Conservation (phyloP, 2,888 invertebrate genomes). For the Andrena haemorrhoa region DNA sequence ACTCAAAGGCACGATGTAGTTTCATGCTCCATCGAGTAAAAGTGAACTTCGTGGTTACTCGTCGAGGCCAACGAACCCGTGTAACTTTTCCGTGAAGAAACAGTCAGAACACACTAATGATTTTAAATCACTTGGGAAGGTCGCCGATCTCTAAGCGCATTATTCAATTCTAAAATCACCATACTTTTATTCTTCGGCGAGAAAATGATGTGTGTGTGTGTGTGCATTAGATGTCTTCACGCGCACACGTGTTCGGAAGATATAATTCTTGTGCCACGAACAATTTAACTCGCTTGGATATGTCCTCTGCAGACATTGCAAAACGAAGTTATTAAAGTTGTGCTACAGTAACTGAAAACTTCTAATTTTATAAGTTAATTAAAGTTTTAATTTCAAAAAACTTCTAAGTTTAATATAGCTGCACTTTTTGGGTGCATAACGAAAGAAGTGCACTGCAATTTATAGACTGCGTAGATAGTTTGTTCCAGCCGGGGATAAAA, state of each 20-base stretch:
- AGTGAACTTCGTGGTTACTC: slow-evolving; percentile 35
- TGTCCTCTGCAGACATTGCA: neutral
- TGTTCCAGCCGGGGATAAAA: too few relatives aligned
- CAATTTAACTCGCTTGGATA: neutral
- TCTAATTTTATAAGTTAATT: too few relatives aligned
- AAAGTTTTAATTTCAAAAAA: too few relatives aligned
- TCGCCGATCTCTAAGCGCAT: neutral
- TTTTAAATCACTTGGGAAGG: neutral
- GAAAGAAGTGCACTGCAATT: too few relatives aligned
- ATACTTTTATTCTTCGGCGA: neutral
- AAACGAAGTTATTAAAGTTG: neutral
- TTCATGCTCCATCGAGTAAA: slow-evolving; percentile 57
- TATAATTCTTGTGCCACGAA: neutral
- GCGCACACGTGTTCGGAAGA: too few relatives aligned
- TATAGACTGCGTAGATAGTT: too few relatives aligned
- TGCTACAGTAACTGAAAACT: too few relatives aligned
- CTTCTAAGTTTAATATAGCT: too few relatives aligned
- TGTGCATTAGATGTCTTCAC: too few relatives aligned
- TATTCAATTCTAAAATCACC: slow-evolving; percentile 14
- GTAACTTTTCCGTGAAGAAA: slow-evolving; percentile 1
- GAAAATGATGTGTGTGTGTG: neutral
- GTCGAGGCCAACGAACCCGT: slow-evolving; percentile 49
- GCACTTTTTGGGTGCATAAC: too few relatives aligned
- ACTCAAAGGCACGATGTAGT: slow-evolving; percentile 41
- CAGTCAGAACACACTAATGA: neutral